Evolutionary conservation across 2,888 invertebrate species (phyloP).

Genomic region (Ypsolopha sequella): DNA sequence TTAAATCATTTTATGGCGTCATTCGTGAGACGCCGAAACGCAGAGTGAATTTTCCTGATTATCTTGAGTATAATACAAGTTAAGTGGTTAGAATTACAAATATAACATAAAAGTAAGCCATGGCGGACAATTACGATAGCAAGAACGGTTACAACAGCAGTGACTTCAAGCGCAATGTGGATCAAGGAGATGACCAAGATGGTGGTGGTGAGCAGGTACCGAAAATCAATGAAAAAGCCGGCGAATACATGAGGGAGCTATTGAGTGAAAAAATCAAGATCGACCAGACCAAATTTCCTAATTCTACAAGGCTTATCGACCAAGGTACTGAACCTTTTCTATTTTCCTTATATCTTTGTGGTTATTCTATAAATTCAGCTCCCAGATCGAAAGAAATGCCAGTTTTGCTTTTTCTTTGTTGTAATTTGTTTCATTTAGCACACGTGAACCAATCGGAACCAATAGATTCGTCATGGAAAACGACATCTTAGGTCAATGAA

Average conservation of each 20-base stretch:
- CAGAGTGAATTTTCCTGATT: not conserved
- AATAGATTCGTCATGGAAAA: too few species aligned
- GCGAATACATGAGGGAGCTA: constrained; percentile 82
- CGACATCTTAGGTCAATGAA: too few species aligned
- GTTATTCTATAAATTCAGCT: too few species aligned
- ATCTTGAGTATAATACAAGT: not conserved
- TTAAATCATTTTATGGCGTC: too few species aligned
- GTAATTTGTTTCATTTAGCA: too few species aligned
- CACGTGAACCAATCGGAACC: too few species aligned
- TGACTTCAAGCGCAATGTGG: constrained; percentile 59
- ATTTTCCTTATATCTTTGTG: too few species aligned
- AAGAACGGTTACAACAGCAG: constrained; percentile 59
- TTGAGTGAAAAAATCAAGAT: constrained; percentile 78
- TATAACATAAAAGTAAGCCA: constrained; percentile 9
- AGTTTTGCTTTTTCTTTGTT: too few species aligned
- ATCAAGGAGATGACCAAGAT: constrained; percentile 47
- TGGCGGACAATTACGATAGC: constrained; percentile 47
- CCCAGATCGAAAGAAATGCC: too few species aligned
- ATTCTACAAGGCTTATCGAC: constrained; percentile 78
- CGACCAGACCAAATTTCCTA: constrained; percentile 76
- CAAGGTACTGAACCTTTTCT: constrained; percentile 66
- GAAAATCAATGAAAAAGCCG: constrained; percentile 78
- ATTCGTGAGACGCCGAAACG: not conserved
- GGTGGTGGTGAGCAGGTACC: constrained; percentile 69
- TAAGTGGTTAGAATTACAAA: not conserved